Percentiles rank a stretch among this genome's conserved stretches.
phyloP scores from a whole-genome alignment of 2,797 vertebrate species.

The Dromococcyx pavoninus region DNA sequence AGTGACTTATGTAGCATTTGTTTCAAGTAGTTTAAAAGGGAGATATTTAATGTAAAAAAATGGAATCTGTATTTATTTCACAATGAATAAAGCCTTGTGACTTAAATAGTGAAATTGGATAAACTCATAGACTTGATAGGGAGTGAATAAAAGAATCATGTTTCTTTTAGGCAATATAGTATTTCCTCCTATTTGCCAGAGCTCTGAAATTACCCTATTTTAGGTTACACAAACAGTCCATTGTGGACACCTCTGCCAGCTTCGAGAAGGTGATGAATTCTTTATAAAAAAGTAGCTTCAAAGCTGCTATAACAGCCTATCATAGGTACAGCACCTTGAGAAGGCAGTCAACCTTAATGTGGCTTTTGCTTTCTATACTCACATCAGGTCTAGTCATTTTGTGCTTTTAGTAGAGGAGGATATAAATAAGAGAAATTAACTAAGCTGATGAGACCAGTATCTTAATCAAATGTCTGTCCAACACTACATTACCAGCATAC shows the following conservation, averaged over 20 bases:
- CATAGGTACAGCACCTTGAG: not conserved
- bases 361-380: not conserved
- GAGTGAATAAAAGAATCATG: not conserved
- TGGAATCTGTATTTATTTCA: not conserved
- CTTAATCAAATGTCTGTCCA: not conserved
- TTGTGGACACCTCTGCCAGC: not conserved
- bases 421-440: not conserved
- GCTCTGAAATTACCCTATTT: not conserved
- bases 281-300: not conserved
- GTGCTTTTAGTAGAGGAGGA: not conserved
- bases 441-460: not conserved
- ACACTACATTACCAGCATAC: not conserved
- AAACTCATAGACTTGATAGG: not conserved
- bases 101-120: not conserved
- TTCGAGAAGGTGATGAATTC: not conserved
- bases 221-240: accelerated
- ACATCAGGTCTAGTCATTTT: not conserved
- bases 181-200: not conserved
- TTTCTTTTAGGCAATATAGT: not conserved
- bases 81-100: not conserved
- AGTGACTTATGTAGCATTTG: not conserved
- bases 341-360: not conserved
- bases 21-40: not conserved
- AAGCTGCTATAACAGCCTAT: not conserved
- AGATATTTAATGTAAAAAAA: not conserved